Evolutionary conservation across 1,140 invertebrate species (phyloP), one percentile per base, ranked within the genome.

Genomic region (Leptinotarsa defecta): DNA sequence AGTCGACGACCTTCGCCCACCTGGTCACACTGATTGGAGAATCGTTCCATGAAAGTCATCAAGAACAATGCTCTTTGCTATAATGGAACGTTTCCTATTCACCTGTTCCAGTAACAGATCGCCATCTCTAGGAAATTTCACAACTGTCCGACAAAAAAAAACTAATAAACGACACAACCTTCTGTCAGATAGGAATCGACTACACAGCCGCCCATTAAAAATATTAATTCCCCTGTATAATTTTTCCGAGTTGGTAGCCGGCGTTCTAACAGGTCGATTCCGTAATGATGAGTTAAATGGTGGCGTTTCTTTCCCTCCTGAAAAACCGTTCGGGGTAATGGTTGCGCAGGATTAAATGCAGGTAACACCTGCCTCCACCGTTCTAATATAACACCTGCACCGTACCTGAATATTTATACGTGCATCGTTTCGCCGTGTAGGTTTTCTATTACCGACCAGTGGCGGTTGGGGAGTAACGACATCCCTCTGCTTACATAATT

Each of bases 371-470:
- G 68, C 68, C 22, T 70, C 68, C 20, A 20, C 20, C 20, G 22
- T 70, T 13, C 43, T 70, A 70, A 70, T 70, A 70, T 15, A 70
- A 70, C 68, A 70, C 68, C 68, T 70, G 68, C 68, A 49, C 43
- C 48, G n/a, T 70, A 49, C 19, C 68, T 48, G 68, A 70, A 70
- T 70, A 70, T 48, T 69, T 69, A 48, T 69, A 69, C 27, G 48
- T 69, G 48, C 34, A 69, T 15, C 64, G 64, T 20, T 65, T 65
- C 20, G 20, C 20, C 17, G 22, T 65, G 20, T 22, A 65, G 13
- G 11, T 24, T 24, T 65, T 65, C 64, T 65, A 65, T 65, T 65
- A 65, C 34, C 64, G 22, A 65, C 4, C 20, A 22, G 20, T 62
- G 20, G 61, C 17, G 17, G 17, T n/a, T 62, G 17, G 61, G 61